These are phyloP conservation scores for Sebastes dallii DNA, from an alignment of 2,797 vertebrate genomes.

Conservation along the genomic window DNA sequence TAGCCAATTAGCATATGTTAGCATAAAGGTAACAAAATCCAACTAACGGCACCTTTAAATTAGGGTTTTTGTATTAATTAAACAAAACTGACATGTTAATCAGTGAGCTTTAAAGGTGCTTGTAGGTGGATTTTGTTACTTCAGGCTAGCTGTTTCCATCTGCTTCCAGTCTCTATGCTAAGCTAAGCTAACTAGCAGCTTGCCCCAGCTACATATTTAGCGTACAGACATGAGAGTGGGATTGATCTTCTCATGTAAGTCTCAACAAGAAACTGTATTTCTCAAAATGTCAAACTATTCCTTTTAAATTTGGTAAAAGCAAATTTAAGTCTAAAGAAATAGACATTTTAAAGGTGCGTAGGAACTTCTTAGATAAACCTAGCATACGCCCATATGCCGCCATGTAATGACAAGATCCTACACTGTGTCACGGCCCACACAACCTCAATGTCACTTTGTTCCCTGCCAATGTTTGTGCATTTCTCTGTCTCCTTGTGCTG, in stretches of 20 bases:
- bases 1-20: background rate
- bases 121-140: too few species aligned
- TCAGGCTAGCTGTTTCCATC: too few species aligned
- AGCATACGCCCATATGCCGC: background rate
- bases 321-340: background rate
- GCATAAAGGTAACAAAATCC: background rate
- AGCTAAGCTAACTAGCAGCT: background rate
- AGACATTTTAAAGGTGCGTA: background rate
- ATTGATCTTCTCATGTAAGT: background rate
- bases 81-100: background rate
- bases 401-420: background rate
- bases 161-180: background rate
- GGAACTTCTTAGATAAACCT: background rate
- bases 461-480: conserved; percentile 23
- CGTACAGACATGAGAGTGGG: too few species aligned
- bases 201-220: too few species aligned
- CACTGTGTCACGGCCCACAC: conserved; percentile 30
- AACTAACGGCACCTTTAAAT: background rate
- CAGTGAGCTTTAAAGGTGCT: background rate
- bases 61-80: background rate
- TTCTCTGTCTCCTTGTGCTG: conserved; percentile 43
- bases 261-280: background rate
- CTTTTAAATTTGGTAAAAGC: background rate
- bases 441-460: conserved; percentile 8
- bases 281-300: background rate